These are phyloP conservation scores for Peromyscus aztecus DNA, from an alignment of 2,797 vertebrate genomes.

Conservation along the genomic window DNA sequence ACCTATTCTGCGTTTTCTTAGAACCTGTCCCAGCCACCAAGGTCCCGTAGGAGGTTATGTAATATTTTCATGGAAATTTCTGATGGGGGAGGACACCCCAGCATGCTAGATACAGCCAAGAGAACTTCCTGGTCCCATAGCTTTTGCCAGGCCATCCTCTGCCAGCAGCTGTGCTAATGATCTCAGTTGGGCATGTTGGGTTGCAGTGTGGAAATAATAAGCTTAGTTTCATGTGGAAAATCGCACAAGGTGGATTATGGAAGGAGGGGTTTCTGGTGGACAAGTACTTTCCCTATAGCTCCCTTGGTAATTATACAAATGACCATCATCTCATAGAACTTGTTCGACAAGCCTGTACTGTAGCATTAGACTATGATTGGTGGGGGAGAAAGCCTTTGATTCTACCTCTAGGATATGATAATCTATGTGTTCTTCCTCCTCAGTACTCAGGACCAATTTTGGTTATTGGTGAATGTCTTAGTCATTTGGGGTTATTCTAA, in stretches of 20 bases:
- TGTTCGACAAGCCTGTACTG: background rate
- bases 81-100: background rate
- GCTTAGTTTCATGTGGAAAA: background rate
- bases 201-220: background rate
- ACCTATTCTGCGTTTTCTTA: background rate
- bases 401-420: background rate
- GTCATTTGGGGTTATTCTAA: background rate
- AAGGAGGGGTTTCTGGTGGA: background rate
- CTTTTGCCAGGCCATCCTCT: background rate
- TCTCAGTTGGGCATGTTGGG: background rate
- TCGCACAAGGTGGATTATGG: background rate
- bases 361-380: fast-evolving
- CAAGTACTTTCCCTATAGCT: background rate
- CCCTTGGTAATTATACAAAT: background rate
- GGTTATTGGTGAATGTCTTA: background rate
- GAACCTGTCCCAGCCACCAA: background rate
- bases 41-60: background rate
- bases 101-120: background rate
- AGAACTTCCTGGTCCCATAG: background rate
- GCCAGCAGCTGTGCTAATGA: fast-evolving
- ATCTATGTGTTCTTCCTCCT: background rate
- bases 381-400: background rate
- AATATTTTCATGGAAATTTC: background rate
- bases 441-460: background rate
- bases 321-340: background rate